Evolutionary conservation across 2,113 vertebrate species (phyloP).

Genomic region (Lagopus leucura): DNA sequence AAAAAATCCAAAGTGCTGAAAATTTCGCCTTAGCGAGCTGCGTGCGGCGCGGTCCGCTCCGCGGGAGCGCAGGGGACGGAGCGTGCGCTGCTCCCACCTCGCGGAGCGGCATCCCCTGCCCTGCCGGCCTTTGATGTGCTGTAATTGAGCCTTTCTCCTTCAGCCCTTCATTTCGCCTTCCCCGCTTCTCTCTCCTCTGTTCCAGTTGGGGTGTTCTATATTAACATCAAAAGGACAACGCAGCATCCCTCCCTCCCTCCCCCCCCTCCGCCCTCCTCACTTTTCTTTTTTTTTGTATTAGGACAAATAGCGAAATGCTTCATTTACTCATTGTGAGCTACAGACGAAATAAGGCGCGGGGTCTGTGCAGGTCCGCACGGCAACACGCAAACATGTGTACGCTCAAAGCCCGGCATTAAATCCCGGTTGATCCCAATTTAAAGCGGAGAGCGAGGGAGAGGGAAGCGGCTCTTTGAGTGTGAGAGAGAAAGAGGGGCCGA

Average conservation of each 20-base stretch:
- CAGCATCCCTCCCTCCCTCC: neutral
- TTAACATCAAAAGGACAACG: slow-evolving; percentile 38
- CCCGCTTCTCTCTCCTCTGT: slow-evolving; percentile 6
- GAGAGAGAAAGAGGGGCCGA: slow-evolving; percentile 52
- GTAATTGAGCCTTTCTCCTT: neutral
- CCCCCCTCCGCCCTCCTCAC: neutral
- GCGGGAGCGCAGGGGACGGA: neutral
- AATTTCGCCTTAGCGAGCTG: fast-evolving
- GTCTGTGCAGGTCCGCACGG: slow-evolving; percentile 9
- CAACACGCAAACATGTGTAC: neutral
- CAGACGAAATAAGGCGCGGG: slow-evolving; percentile 61
- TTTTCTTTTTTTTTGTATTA: neutral
- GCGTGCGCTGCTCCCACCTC: neutral
- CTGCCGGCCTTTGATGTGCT: neutral
- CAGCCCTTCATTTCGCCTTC: neutral
- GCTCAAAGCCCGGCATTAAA: slow-evolving; percentile 39
- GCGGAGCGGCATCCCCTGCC: neutral
- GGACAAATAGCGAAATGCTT: slow-evolving; percentile 23
- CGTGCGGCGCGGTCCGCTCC: neutral
- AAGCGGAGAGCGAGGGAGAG: slow-evolving; percentile 27
- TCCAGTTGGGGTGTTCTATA: slow-evolving; percentile 31
- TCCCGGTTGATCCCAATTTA: slow-evolving; percentile 31
- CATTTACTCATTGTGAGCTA: slow-evolving; percentile 37
- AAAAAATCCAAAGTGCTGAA: fast-evolving
- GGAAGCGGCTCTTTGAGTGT: slow-evolving; percentile 35